A percentile compares a stretch with the other conserved stretches of the same genome.
Conservation (phyloP, 2,888 invertebrate genomes). For the Epirrhoe alternata region DNA sequence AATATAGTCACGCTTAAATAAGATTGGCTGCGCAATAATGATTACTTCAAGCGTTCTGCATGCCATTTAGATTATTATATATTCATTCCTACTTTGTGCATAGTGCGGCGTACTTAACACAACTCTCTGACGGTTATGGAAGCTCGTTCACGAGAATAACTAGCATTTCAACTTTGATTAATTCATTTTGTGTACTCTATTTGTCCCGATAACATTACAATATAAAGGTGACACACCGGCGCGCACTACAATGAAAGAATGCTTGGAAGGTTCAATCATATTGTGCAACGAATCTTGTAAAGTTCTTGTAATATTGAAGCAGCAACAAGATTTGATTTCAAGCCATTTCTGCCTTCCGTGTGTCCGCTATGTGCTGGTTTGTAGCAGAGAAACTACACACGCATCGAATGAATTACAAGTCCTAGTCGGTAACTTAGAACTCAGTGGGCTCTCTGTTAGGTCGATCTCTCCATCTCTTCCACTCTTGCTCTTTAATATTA, state of each 20-base stretch:
- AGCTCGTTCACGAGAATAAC: conserved; percentile 71
- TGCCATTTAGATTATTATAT: conserved; percentile 84
- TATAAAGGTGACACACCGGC: conserved; percentile 83
- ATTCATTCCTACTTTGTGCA: conserved; percentile 84
- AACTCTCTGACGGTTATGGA: conserved; percentile 79
- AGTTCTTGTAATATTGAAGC: conserved; percentile 85
- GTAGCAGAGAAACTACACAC: conserved; percentile 80
- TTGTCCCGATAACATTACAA: conserved; percentile 61
- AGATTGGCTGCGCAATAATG: conserved; percentile 86
- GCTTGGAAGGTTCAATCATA: conserved; percentile 84
- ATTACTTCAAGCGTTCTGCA: conserved; percentile 86
- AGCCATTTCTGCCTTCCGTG: conserved; percentile 79
- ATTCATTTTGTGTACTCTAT: conserved; percentile 57
- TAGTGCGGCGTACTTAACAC: conserved; percentile 83
- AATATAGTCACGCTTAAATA: conserved; percentile 85
- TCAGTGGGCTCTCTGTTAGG: conserved; percentile 24
- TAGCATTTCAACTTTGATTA: conserved; percentile 61
- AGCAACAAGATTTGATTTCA: conserved; percentile 79
- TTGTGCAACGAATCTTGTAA: conserved; percentile 85
- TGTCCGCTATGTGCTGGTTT: conserved; percentile 76
- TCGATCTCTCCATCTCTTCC: conserved; percentile 23
- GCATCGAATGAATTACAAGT: conserved; percentile 54
- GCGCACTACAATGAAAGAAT: conserved; percentile 78
- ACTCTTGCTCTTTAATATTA: conserved; percentile 82
- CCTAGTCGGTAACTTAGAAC: conserved; percentile 16